Evolutionary conservation across 2,797 vertebrate genomes (phyloP).

Genomic region (Tauraco hartlaubi): DNA sequence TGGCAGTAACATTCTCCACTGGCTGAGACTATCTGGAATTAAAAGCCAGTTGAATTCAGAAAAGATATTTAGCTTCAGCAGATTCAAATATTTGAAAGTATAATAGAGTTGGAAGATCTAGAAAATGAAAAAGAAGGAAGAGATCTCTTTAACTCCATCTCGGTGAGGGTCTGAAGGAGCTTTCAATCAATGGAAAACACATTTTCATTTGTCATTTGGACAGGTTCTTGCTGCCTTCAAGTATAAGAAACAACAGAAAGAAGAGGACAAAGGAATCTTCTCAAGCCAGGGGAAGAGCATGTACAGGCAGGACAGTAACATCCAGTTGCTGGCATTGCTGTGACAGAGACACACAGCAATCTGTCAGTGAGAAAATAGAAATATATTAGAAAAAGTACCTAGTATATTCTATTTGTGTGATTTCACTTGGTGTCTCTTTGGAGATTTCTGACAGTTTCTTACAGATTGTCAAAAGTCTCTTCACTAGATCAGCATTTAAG

Average conservation of each 20-base stretch:
- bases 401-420: fast-evolving
- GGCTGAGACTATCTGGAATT: not conserved
- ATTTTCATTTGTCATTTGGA: not conserved
- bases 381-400: not conserved
- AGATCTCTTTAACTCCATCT: not conserved
- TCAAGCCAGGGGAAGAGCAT: not conserved
- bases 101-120: not conserved
- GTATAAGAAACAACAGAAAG: not conserved
- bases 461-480: not conserved
- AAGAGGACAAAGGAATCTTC: not conserved
- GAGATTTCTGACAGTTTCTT: not conserved
- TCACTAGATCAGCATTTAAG: not conserved
- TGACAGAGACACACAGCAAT: not conserved
- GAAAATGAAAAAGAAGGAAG: not conserved
- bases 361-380: not conserved
- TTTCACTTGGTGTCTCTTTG: not conserved
- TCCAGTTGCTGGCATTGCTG: not conserved
- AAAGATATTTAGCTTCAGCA: not conserved
- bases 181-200: not conserved
- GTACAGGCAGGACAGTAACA: not conserved
- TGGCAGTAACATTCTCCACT: not conserved
- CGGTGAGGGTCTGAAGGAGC: not conserved
- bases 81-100: not conserved
- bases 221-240: not conserved
- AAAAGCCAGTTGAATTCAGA: not conserved